Base-by-base conservation (phyloP, 2,888 invertebrate genomes). In the Masnerella sp. region DNA sequence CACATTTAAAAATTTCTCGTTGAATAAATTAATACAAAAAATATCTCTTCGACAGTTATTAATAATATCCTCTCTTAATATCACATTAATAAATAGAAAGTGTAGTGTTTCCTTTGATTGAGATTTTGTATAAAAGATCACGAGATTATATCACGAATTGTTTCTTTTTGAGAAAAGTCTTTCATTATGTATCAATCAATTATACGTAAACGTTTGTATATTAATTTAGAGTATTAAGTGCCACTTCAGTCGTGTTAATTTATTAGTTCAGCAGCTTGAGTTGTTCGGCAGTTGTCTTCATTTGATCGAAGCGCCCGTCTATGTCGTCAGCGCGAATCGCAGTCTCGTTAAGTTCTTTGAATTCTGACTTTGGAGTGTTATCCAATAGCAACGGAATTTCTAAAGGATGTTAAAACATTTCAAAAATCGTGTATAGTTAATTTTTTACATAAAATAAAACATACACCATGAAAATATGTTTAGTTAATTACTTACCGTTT, bases 271-370 rank as follows among this genome's bases (percentile, higher is more conserved):
- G 17, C 17, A 69, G n/a, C 20, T 61, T 69, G 5, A 61, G 47
- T 54, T 69, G 69, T 40, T 69, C 69, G 40, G 47, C 54, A 69
- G 47, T 54, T 32, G 36, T 32, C 54, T 47, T 69, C 11, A 4
- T 18, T 25, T 43, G 38, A 20, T 47, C 43, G 5, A 43, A 61
- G 0, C 38, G 30, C 17, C 40, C 54, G 11, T 61, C 69, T 8
- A 11, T 38, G 40, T 67, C 49, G 4, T 47, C 45, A n/a, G 8
- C 15, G 20, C 17, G 36, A 38, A 38, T 34, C 7, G 12, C 54
- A 36, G 61, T 61, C 22, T 61, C 54, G 9, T 45, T 45, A 3
- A 28, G 32, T 45, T 22, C 42, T 8, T 30, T 12, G 7, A 18
- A 34, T 14, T 47, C 14, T 9, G 38, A 17, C 5, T 58, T 49